A percentile compares a stretch with the other conserved stretches of the same genome.
These are phyloP conservation scores for Romanogobio albipinnatus DNA, from an alignment of 2,113 vertebrate genomes.

Conservation along the genomic window DNA sequence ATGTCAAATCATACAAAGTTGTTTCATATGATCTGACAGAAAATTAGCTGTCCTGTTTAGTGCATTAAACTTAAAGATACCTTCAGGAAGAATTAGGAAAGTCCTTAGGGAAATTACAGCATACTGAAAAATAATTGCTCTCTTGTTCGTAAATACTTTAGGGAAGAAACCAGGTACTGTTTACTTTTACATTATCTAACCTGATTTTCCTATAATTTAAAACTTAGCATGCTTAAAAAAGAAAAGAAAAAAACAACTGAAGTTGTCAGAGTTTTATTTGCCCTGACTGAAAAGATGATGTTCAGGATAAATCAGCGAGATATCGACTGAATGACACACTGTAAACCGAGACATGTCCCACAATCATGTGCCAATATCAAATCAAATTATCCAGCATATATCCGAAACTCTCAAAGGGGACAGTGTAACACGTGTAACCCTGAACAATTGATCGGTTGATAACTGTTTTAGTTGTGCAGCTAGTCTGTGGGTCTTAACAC, in stretches of 20 bases:
- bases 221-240: background rate
- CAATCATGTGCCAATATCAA: conserved; percentile 12
- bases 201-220: background rate
- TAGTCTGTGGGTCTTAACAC: background rate
- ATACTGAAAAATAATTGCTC: background rate
- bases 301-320: background rate
- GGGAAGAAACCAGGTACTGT: background rate
- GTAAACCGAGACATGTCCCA: conserved; percentile 1
- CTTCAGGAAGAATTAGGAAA: conserved; percentile 2
- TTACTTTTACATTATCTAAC: background rate
- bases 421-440: background rate
- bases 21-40: background rate
- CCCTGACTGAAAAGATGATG: background rate
- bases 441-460: background rate
- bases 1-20: background rate
- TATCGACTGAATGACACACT: background rate
- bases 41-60: background rate
- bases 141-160: background rate
- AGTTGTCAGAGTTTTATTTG: background rate
- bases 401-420: conserved; percentile 24
- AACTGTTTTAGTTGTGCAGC: background rate
- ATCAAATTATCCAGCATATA: conserved; percentile 3
- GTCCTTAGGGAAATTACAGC: background rate
- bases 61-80: background rate
- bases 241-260: background rate